These are phyloP conservation scores for Ligdia adustata DNA, from an alignment of 2,888 invertebrate species.

Conservation along the genomic window DNA sequence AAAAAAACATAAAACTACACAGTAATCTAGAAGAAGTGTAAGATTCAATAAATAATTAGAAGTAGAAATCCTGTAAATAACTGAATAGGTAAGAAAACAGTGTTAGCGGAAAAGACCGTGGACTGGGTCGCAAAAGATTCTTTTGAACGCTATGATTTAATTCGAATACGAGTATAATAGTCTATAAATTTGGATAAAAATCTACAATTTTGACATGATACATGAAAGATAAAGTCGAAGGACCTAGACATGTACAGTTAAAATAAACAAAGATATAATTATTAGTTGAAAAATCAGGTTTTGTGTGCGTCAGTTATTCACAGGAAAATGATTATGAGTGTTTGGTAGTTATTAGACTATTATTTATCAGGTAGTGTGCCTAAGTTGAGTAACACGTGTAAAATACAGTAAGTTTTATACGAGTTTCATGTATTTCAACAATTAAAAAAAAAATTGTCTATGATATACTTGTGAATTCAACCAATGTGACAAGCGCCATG, in stretches of 20 bases:
- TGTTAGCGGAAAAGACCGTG: slow-evolving; percentile 46
- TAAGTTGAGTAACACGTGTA: slow-evolving; percentile 22
- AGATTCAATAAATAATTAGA: slow-evolving; percentile 28
- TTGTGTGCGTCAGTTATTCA: slow-evolving; percentile 78
- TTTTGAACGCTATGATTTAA: slow-evolving; percentile 18
- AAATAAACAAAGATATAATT: too few species aligned
- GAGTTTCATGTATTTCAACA: slow-evolving; percentile 5
- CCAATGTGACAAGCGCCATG: too few species aligned
- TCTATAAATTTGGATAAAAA: neutral
- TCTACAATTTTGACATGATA: too few species aligned
- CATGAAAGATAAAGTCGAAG: too few species aligned
- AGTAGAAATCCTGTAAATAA: slow-evolving; percentile 71
- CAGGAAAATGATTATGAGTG: slow-evolving; percentile 59
- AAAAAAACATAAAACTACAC: slow-evolving; percentile 51
- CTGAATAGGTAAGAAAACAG: slow-evolving; percentile 56
- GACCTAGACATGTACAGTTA: too few species aligned
- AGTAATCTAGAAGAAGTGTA: slow-evolving; percentile 38
- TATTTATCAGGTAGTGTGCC: slow-evolving; percentile 32
- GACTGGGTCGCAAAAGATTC: slow-evolving; percentile 53
- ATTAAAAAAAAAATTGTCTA: neutral
- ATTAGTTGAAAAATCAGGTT: too few species aligned
- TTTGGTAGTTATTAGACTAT: slow-evolving; percentile 34
- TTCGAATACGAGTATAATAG: neutral
- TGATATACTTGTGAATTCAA: too few species aligned
- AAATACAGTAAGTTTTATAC: slow-evolving; percentile 17